Evolutionary conservation across 1,140 invertebrate species (phyloP), one percentile per base, ranked within the genome.

Genomic region (Heliconius himera): DNA sequence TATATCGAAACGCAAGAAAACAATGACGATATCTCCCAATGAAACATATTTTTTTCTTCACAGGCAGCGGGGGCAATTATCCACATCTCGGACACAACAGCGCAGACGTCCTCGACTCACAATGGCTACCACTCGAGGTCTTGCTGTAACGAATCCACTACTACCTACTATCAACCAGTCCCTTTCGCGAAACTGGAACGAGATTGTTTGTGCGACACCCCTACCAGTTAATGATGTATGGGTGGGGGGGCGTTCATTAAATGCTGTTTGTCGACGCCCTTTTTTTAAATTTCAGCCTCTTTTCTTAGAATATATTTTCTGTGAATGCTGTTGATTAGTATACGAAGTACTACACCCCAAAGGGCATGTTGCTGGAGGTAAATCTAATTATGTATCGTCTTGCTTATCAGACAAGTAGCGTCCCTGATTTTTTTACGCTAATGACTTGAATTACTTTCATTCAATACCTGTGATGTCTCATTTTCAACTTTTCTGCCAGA

Each of bases 131-230:
- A 90, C 92, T 94, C 88, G 88, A 91, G 87, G 86, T 89, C 86
- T 88, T 89, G 87, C 90, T 91, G 90, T 94, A 93, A 94, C 93
- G 91, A 93, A 92, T 92, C 88, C 89, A 90, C 91, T 88, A 90
- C 86, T 88, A 82, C 85, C 85, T 87, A 90, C 88, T 92, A 92
- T 91, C 91, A 93, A 90, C 87, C 88, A 83, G 88, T 89, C 89
- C 91, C 90, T 91, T 90, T 87, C 85, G 87, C 85, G 88, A 89
- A 91, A 92, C 92, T 94, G 85, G 91, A 91, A 81, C 90, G 90
- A 87, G 91, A 89, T 92, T 93, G 91, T 93, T 93, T 93, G 89
- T 85, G 89, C 87, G 84, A 87, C 91, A 90, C 90, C 91, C 88
- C 87, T 85, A 85, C 88, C 90, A 87, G 91, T 91, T 93, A 93